phyloP scores from a whole-genome alignment of 2,797 vertebrate genomes.

The Pseudochirops corinnae region DNA sequence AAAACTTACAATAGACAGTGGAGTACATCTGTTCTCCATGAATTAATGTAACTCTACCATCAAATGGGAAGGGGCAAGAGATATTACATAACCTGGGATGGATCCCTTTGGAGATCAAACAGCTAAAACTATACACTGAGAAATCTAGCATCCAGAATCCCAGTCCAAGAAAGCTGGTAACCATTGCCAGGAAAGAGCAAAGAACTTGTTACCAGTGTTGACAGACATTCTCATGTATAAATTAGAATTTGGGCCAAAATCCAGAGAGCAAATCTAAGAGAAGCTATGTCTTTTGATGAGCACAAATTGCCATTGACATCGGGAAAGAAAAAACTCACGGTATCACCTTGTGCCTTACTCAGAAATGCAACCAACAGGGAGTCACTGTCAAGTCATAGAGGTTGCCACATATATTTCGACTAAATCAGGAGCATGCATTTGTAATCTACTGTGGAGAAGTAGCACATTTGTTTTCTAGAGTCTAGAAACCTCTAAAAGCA shows the following conservation, averaged over 20 bases:
- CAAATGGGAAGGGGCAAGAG: not conserved
- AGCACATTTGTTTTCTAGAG: constrained; percentile 8
- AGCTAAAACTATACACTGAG: not conserved
- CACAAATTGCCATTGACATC: not conserved
- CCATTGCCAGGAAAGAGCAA: not conserved
- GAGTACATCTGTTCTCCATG: not conserved
- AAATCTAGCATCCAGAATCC: not conserved
- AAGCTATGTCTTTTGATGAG: not conserved
- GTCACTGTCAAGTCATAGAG: not conserved
- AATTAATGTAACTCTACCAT: not conserved
- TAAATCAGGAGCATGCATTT: not conserved
- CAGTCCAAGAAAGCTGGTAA: not conserved
- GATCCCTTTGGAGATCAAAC: not conserved
- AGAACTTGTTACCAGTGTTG: not conserved
- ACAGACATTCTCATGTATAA: not conserved
- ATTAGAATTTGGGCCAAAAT: not conserved
- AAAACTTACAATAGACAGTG: not conserved
- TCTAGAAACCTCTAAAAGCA: constrained; percentile 9
- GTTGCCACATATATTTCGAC: not conserved
- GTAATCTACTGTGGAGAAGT: not conserved
- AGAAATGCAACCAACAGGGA: not conserved
- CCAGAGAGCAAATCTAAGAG: not conserved
- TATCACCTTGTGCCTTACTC: not conserved
- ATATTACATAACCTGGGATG: not conserved
- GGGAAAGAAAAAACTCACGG: no score